phyloP scores from a whole-genome alignment of 2,888 invertebrate genomes.

The Trileptium ribeirensis region DNA sequence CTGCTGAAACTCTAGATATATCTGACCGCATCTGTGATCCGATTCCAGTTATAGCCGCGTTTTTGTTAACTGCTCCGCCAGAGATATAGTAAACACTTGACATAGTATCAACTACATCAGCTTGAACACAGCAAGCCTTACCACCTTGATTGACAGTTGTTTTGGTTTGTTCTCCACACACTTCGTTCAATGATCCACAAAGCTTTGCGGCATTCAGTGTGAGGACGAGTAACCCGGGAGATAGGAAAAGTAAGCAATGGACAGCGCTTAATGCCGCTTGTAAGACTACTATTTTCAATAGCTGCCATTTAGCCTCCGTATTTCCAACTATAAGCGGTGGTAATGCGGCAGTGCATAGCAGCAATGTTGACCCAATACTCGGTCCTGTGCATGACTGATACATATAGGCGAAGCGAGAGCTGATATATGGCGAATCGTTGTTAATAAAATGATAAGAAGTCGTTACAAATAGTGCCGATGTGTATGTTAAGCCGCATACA shows the following conservation, averaged over 20 bases:
- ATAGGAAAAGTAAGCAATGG: background rate
- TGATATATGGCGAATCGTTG: conserved; percentile 32
- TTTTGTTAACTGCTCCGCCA: background rate
- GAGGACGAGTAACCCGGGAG: background rate
- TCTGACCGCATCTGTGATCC: background rate
- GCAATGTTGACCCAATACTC: conserved; percentile 1
- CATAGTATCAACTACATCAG: too few relatives aligned
- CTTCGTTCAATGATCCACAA: background rate
- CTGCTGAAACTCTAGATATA: too few relatives aligned
- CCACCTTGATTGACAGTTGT: too few relatives aligned
- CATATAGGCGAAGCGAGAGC: background rate
- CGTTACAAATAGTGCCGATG: conserved; percentile 40
- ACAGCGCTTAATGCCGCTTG: background rate
- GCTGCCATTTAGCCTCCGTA: background rate
- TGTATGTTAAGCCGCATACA: conserved; percentile 16
- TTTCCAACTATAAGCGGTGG: background rate
- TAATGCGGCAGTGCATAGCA: background rate
- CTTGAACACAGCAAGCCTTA: too few relatives aligned
- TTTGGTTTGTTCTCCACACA: background rate
- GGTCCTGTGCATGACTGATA: conserved; percentile 37
- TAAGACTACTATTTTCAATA: background rate
- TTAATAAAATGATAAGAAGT: conserved; percentile 46
- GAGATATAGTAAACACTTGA: too few relatives aligned
- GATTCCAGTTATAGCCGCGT: background rate
- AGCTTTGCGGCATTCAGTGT: background rate